These are phyloP conservation scores for Sinotaia quadrata DNA, from an alignment of 2,888 invertebrate genomes.

Conservation along the genomic window DNA sequence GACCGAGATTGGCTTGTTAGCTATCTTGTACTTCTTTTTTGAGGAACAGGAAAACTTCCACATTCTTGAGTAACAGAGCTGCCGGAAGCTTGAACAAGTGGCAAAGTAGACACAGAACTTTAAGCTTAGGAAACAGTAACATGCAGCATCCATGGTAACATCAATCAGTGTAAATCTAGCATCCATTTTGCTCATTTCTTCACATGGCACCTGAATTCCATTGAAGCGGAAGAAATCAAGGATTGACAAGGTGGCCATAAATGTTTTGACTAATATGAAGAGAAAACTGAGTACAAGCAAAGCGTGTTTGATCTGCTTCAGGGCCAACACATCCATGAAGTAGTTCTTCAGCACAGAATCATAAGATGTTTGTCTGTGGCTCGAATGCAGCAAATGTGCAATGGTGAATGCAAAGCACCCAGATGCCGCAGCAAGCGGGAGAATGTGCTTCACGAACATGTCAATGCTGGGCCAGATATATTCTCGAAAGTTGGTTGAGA, in stretches of 20 bases:
- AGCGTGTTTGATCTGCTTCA: constrained; percentile 48
- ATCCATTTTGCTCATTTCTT: constrained; percentile 24
- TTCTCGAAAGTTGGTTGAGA: constrained; percentile 55
- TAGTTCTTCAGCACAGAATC: constrained; percentile 53
- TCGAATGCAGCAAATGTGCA: constrained; percentile 18
- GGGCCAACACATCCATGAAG: constrained; percentile 55
- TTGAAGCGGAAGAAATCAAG: constrained; percentile 27
- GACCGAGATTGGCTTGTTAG: background rate
- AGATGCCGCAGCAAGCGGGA: constrained; percentile 56
- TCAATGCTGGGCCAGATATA: constrained; percentile 63
- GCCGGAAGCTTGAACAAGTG: constrained; percentile 51
- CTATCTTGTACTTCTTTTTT: constrained; percentile 13
- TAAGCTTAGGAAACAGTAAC: constrained; percentile 50
- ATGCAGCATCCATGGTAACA: constrained; percentile 39
- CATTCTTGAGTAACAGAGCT: constrained; percentile 33
- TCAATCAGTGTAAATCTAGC: constrained; percentile 33
- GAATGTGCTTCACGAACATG: constrained; percentile 53
- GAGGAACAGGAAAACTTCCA: constrained; percentile 7
- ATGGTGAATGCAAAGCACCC: constrained; percentile 46
- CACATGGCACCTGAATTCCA: constrained; percentile 26
- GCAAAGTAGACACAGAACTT: constrained; percentile 58
- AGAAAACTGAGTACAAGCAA: constrained; percentile 36
- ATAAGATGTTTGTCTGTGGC: constrained; percentile 12
- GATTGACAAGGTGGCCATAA: constrained; percentile 27
- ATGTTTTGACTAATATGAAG: constrained; percentile 34